Evolutionary conservation across 2,797 vertebrate species (phyloP), one percentile per base, ranked within the genome.

Genomic region (Tokudaia muenninki): DNA sequence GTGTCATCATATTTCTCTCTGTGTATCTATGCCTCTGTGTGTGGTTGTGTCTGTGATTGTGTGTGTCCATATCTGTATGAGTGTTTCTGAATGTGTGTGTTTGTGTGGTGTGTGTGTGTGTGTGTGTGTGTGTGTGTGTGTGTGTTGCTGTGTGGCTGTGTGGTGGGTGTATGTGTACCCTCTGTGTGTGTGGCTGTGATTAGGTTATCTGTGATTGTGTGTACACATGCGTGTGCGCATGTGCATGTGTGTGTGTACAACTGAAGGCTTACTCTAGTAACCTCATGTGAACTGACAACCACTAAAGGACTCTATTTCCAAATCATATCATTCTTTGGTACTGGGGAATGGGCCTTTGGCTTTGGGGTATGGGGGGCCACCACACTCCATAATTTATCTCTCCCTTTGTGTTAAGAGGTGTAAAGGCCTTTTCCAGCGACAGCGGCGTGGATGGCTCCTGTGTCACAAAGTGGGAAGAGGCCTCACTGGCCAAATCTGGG

Each of bases 311-410:
- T 21, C 22, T 29, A 2, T 37, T 75, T 81, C 41, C 29, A 75
- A 63, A 26, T 6, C 16, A 37, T n/a, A 3, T 12, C 75, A 0
- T 14, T 74, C 50, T 59, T 22, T 17, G 31, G 37, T 12, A 52
- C 65, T 19, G 44, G 50, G 3, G 7, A 3, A 24, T 31, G 24
- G 55, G 26, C 5, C 83, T 59, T 37, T 22, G 17, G 14, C 34
- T 6, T 6, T 57, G 0, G 4, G 57, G 9, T 67, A 0, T 14
- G 29, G 37, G 41, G 9, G 17, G 4, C 4, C 2, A 0, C 22
- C 14, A 4, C 14, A 31, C 24, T 22, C 44, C 0, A 14, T 13
- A 37, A 11, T 41, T 34, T 50, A 19, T 55, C 37, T 41, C 11
- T 6, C 29, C 29, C 59, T 31, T n/a, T 26, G 6, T 67, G 65